phyloP scores from a whole-genome alignment of 1,140 invertebrate species.

The Metopolophium dirhodum region DNA sequence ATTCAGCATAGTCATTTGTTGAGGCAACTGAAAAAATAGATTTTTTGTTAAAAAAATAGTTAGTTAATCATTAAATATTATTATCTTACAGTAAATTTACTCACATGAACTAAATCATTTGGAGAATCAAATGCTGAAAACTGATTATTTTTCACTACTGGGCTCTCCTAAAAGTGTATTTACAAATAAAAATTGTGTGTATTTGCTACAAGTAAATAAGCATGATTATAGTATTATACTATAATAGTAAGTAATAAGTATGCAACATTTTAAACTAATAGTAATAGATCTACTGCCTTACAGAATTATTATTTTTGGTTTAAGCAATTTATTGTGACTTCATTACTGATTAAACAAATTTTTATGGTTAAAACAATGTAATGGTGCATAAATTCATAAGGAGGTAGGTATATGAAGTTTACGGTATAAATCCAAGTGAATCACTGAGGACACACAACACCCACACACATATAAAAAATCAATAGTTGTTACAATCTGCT shows the following conservation, averaged over 20 bases:
- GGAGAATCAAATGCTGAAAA: conserved; percentile 42
- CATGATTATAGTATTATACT: background rate
- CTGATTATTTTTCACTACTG: conserved; percentile 35
- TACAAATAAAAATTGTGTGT: background rate
- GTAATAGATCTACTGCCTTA: background rate
- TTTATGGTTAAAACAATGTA: background rate
- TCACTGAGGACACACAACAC: background rate
- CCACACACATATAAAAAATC: background rate
- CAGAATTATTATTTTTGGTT: background rate
- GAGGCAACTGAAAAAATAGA: conserved; percentile 65
- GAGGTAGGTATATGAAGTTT: background rate
- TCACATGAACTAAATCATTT: conserved; percentile 29
- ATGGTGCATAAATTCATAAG: background rate
- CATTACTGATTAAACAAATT: background rate
- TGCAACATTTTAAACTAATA: background rate
- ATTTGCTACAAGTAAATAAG: background rate
- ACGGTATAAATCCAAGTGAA: background rate
- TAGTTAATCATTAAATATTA: background rate
- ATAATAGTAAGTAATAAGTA: background rate
- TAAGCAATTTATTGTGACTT: background rate
- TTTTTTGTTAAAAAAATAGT: background rate
- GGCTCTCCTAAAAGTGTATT: conserved; percentile 50
- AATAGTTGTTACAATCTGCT: background rate
- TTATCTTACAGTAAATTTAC: background rate
- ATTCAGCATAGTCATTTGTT: conserved; percentile 68